Conservation (phyloP, 2,797 vertebrate genomes). For the Myotis pilosus region DNA sequence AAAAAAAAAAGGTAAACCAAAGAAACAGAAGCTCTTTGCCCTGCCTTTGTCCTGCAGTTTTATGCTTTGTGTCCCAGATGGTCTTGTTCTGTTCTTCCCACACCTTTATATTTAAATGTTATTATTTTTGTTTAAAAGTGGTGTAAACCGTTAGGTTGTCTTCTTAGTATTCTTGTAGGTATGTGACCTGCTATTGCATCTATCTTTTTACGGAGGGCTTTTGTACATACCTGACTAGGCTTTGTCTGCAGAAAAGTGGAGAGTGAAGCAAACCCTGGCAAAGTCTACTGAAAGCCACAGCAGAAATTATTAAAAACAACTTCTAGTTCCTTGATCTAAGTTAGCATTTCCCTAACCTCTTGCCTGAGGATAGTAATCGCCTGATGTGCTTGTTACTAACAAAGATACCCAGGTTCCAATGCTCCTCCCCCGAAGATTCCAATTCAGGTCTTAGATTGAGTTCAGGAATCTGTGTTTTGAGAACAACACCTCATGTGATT, state of each 20-base stretch:
- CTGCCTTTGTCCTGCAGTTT: background rate
- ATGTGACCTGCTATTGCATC: background rate
- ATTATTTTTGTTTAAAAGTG: background rate
- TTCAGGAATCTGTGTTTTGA: background rate
- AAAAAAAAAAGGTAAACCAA: background rate
- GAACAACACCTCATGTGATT: background rate
- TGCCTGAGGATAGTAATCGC: background rate
- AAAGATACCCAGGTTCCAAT: background rate
- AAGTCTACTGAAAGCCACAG: background rate
- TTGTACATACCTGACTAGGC: background rate
- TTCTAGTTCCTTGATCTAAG: background rate
- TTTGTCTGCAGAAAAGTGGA: background rate
- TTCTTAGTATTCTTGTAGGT: background rate
- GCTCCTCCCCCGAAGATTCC: background rate
- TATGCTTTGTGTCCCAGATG: background rate
- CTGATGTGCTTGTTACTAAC: background rate
- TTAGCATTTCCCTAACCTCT: background rate
- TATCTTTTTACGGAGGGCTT: background rate
- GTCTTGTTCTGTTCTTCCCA: background rate
- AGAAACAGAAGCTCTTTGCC: background rate
- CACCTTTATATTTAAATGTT: background rate
- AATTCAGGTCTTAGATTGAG: background rate
- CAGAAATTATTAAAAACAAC: background rate
- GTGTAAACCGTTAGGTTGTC: background rate
- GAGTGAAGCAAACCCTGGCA: background rate